Conservation (phyloP, 2,113 vertebrate genomes). For the Herpetotheres cachinnans region DNA sequence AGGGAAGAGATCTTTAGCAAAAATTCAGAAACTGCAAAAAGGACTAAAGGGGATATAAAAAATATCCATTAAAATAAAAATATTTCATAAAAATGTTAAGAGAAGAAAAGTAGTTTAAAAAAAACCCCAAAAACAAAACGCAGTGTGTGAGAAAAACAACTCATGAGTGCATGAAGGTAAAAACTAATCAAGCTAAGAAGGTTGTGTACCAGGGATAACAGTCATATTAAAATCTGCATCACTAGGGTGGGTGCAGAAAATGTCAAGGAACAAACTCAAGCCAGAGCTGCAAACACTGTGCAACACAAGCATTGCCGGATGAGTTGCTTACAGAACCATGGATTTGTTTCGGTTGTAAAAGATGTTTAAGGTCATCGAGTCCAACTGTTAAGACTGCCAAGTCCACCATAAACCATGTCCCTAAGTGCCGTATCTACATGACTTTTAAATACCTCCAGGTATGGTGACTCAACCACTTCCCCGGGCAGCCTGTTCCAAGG, state of each 20-base stretch:
- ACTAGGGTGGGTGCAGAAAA: background rate
- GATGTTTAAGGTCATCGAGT: background rate
- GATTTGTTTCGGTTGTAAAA: background rate
- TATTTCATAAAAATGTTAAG: background rate
- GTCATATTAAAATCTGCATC: background rate
- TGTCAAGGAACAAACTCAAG: background rate
- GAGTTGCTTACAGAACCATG: background rate
- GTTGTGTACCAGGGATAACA: background rate
- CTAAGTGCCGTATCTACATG: background rate
- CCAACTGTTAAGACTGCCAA: background rate
- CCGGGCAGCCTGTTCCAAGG: background rate
- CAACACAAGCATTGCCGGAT: background rate
- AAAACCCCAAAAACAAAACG: background rate
- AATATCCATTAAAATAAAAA: background rate
- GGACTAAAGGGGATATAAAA: background rate
- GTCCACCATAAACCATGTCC: background rate
- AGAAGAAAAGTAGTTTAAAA: background rate
- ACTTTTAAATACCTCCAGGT: background rate
- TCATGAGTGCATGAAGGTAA: background rate
- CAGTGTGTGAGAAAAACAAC: background rate
- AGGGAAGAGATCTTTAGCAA: background rate
- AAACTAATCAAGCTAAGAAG: background rate
- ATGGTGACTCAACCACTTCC: too few relatives aligned
- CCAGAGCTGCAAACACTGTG: background rate
- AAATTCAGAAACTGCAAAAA: background rate